These are phyloP conservation scores for Nemotelus nigrinus DNA, from an alignment of 2,888 invertebrate genomes.

Conservation along the genomic window DNA sequence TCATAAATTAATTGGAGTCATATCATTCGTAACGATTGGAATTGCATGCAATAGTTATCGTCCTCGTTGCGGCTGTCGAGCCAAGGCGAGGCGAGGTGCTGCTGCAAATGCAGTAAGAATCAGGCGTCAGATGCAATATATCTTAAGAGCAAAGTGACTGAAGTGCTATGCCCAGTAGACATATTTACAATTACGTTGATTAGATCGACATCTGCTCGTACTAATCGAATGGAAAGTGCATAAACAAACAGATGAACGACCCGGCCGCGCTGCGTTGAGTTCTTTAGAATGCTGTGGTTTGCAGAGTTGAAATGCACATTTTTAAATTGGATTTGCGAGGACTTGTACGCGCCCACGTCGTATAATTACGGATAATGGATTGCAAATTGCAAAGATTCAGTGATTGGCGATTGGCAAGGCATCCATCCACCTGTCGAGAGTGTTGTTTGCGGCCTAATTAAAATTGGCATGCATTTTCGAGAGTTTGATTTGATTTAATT, in stretches of 20 bases:
- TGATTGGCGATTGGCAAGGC: background rate
- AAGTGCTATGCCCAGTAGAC: constrained; percentile 7
- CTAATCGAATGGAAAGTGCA: background rate
- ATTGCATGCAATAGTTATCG: constrained; percentile 27
- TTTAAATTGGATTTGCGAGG: background rate
- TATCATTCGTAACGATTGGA: constrained; percentile 48
- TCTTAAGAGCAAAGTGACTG: background rate
- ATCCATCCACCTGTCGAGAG: background rate
- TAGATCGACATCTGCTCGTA: constrained; percentile 21
- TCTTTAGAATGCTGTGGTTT: background rate
- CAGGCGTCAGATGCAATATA: constrained; percentile 19
- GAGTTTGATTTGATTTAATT: too few relatives aligned
- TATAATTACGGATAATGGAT: constrained; percentile 34
- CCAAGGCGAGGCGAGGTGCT: background rate
- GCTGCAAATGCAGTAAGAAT: background rate
- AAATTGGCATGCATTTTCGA: too few relatives aligned
- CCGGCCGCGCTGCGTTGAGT: background rate
- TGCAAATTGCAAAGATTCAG: constrained; percentile 26
- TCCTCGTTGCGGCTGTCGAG: background rate
- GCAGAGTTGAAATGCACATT: constrained; percentile 11
- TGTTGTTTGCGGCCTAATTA: too few relatives aligned
- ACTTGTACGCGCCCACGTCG: constrained; percentile 24
- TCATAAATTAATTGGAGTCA: constrained; percentile 50
- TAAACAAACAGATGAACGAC: background rate
- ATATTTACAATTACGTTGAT: constrained; percentile 31